Evolutionary conservation across 2,888 invertebrate genomes (phyloP).

Genomic region (Trichopria drosophilae): DNA sequence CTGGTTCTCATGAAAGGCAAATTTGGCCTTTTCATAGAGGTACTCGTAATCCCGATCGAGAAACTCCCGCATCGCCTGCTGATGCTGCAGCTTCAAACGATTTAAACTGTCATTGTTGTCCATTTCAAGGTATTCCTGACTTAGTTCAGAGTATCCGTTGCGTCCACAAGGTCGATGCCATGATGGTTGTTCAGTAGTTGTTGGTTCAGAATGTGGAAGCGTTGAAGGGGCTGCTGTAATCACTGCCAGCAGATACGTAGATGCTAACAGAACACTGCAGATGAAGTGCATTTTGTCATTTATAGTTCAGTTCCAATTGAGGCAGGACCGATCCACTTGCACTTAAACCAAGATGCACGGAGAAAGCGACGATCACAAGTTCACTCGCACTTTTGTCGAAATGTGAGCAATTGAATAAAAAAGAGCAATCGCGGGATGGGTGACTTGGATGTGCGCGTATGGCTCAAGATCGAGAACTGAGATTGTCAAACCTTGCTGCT

Average conservation of each 20-base stretch:
- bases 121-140: conserved; percentile 35
- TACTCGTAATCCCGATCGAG: conserved; percentile 52
- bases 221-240: too few relatives aligned
- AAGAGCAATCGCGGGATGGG: conserved; percentile 18
- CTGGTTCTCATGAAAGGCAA: conserved; percentile 51
- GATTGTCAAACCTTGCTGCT: conserved; percentile 55
- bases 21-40: conserved; percentile 51
- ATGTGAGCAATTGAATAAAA: too few relatives aligned
- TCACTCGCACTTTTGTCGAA: too few relatives aligned
- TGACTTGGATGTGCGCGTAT: conserved; percentile 39
- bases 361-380: too few relatives aligned
- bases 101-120: conserved; percentile 40
- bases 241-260: too few relatives aligned
- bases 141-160: conserved; percentile 31
- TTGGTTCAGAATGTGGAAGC: too few relatives aligned
- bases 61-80: conserved; percentile 49
- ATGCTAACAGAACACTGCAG: too few relatives aligned
- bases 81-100: conserved; percentile 48
- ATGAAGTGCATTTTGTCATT: too few relatives aligned
- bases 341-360: too few relatives aligned
- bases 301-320: too few relatives aligned
- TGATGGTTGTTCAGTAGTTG: conserved; percentile 37
- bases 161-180: conserved; percentile 55
- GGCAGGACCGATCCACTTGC: too few relatives aligned
- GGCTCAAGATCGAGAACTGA: conserved; percentile 51